Conservation (phyloP, 2,113 vertebrate species). For the Mionectes macconnelli region DNA sequence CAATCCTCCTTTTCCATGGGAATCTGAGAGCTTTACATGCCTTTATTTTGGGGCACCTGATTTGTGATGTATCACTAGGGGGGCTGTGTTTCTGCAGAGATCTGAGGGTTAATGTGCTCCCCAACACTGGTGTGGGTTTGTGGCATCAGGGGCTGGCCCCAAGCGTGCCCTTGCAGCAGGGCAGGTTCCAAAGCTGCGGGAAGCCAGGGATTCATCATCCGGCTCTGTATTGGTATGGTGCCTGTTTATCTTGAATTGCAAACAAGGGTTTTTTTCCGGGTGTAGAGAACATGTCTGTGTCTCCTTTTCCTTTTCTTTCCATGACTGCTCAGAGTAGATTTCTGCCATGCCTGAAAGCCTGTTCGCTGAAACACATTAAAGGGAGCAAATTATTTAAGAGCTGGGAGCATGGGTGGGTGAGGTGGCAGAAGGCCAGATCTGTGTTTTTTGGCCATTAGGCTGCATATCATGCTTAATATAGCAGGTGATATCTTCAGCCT, state of each 20-base stretch:
- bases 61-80: rapidly evolving
- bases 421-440: not conserved
- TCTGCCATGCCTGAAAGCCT: slow-evolving; percentile 15
- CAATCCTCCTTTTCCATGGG: not conserved
- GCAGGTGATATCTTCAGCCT: slow-evolving; percentile 12
- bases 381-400: slow-evolving; percentile 16
- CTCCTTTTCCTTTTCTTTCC: not conserved
- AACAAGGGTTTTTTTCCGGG: not conserved
- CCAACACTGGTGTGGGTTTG: rapidly evolving
- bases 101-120: not conserved
- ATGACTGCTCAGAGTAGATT: not conserved
- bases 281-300: not conserved
- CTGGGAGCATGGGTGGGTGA: slow-evolving; percentile 23
- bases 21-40: not conserved
- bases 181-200: not conserved
- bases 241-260: not conserved
- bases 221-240: not conserved
- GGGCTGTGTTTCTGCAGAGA: not conserved
- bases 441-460: not conserved
- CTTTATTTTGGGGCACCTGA: rapidly evolving
- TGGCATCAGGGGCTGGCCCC: not conserved
- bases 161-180: rapidly evolving
- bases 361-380: not conserved
- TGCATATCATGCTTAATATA: slow-evolving; percentile 7
- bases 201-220: not conserved